These are phyloP conservation scores for Hyperoodon ampullatus DNA, from an alignment of 2,113 vertebrate species.

Conservation along the genomic window DNA sequence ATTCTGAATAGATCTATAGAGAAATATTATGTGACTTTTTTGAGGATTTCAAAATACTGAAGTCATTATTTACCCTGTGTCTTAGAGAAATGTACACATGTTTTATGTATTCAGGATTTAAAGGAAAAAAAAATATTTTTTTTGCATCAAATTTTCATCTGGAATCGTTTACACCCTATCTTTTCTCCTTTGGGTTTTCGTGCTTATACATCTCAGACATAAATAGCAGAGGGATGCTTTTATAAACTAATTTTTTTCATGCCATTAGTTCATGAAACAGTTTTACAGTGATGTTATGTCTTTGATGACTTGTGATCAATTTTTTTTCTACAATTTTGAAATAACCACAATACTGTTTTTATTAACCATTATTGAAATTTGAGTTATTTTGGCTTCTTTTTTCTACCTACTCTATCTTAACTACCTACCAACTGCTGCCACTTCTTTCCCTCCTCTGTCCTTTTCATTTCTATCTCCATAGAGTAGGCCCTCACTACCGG, in stretches of 20 bases:
- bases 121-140: not conserved
- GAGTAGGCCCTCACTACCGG: not conserved
- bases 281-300: not conserved
- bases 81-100: not conserved
- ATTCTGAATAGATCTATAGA: not conserved
- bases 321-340: not conserved
- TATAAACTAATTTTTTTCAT: conserved; percentile 6
- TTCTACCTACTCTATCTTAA: not conserved
- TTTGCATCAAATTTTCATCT: conserved; percentile 10
- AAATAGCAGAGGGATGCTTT: conserved; percentile 25
- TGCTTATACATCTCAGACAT: not conserved
- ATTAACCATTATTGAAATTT: not conserved
- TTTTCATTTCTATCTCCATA: not conserved
- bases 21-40: not conserved
- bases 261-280: not conserved
- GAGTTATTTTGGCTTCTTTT: not conserved
- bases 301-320: conserved; percentile 19
- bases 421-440: not conserved
- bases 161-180: not conserved
- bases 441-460: not conserved
- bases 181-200: not conserved
- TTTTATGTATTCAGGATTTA: not conserved
- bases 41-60: not conserved
- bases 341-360: not conserved
- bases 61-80: not conserved